Percentiles rank a stretch among this genome's conserved stretches.
These are phyloP conservation scores for Malurus cyaneus DNA, from an alignment of 2,113 vertebrate genomes.

Conservation along the genomic window DNA sequence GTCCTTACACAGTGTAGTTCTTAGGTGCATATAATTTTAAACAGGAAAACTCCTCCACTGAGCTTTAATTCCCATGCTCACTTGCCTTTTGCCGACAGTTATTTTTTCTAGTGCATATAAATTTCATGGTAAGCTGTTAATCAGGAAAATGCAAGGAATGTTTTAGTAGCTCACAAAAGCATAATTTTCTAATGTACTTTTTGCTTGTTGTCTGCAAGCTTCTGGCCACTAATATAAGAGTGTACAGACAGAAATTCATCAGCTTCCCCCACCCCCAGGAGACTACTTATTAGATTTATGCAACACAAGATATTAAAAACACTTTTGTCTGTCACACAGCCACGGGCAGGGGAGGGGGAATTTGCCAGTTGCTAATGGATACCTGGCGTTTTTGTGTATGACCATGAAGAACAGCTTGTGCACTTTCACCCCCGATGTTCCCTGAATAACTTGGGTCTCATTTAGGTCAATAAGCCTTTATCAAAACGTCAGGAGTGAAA, in stretches of 20 bases:
- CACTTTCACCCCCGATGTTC: conserved; percentile 71
- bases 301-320: conserved; percentile 58
- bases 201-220: not conserved
- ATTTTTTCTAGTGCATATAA: not conserved
- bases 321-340: conserved; percentile 57
- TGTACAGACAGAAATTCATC: not conserved
- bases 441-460: conserved; percentile 71
- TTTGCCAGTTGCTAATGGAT: conserved; percentile 73
- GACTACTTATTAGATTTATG: conserved; percentile 14
- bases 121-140: not conserved
- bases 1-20: not conserved
- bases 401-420: conserved; percentile 74
- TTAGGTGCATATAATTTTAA: not conserved
- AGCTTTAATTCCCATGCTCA: not conserved
- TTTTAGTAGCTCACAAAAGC: not conserved
- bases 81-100: not conserved
- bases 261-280: not conserved
- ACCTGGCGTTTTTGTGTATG: conserved; percentile 70
- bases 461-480: conserved; percentile 76
- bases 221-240: not conserved
- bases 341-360: conserved; percentile 56
- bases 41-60: not conserved
- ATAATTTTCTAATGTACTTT: not conserved
- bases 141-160: not conserved
- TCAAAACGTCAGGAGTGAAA: conserved; percentile 74